phyloP scores from a whole-genome alignment of 2,113 vertebrate species.

The Isichthys henryi region DNA sequence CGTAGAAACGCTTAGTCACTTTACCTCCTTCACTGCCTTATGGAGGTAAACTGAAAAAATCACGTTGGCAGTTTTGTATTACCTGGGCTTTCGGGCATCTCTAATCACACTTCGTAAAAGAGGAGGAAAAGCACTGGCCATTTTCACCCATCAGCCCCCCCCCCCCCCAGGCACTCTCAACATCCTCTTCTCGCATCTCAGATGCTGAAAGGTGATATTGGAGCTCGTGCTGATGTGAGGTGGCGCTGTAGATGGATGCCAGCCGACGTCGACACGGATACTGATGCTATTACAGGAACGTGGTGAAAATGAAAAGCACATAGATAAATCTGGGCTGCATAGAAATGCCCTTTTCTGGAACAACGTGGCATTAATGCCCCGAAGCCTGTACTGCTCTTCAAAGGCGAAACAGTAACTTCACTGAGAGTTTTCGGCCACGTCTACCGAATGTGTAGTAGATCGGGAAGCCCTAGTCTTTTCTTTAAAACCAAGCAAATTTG shows the following conservation, averaged over 20 bases:
- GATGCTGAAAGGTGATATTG: background rate
- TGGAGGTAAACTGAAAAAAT: background rate
- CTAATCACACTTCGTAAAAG: background rate
- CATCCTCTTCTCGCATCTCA: background rate
- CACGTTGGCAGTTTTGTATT: background rate
- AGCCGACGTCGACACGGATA: background rate
- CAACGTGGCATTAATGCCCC: background rate
- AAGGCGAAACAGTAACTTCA: background rate
- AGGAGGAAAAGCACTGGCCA: background rate
- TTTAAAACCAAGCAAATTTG: background rate
- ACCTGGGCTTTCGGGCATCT: background rate
- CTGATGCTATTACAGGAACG: background rate
- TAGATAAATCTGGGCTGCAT: background rate
- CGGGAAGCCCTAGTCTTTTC: background rate
- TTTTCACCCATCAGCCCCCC: background rate
- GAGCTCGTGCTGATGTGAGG: too few species aligned
- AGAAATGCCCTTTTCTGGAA: background rate
- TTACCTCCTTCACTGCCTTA: background rate
- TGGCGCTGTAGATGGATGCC: background rate
- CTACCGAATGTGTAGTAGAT: background rate
- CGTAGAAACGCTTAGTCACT: background rate
- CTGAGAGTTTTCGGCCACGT: background rate
- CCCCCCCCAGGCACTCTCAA: background rate
- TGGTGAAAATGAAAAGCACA: background rate
- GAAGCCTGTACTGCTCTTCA: background rate